Base-by-base conservation (phyloP, 2,113 vertebrate genomes). In the Corythoichthys intestinalis region DNA sequence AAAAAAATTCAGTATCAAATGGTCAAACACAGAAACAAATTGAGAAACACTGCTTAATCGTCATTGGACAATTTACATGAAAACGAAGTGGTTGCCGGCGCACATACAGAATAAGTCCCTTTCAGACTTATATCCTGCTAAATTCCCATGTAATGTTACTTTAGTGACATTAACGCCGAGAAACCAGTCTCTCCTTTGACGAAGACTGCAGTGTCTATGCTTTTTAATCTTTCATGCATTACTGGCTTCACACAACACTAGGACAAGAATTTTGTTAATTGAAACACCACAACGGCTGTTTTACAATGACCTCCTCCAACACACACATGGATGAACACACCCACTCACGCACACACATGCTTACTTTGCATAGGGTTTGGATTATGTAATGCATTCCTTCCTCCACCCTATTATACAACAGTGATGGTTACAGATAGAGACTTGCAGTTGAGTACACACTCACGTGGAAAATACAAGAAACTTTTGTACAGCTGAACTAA, bases 361-460 rank as follows among this genome's bases (percentile, higher is more conserved):
- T 64, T 28, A 11, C 14, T 39, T 66, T 56, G n/a, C 59, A 66
- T 70, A 76, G 56, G 54, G 63, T n/a, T 10, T 15, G 66, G 35
- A 58, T 86, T 83, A 82, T 41, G 48, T 86, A 82, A 86, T 77
- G 37, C 49, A 35, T 64, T 70, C 72, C 61, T 82, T 71, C 75
- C 71, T 76, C 41, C 63, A 60, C 65, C 41, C 56, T 34, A 53
- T 81, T 87, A 83, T 67, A 70, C 65, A 87, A 86, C 56, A 7
- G 66, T 6, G 35, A 47, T 47, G 61, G n/a, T 47, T 34, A 28
- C 20, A 47, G 44, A 58, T 37, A 58, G 34, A 58, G 56, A 37
- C 56, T 0, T 58, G 13, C 34, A 37, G 53, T 44, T 44, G 6
- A 44, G 41, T 58, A 37, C 28, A 58, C 20, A 20, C 56, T 37